Conservation (phyloP, 1,140 invertebrate species). For the Procambarus clarkii region DNA sequence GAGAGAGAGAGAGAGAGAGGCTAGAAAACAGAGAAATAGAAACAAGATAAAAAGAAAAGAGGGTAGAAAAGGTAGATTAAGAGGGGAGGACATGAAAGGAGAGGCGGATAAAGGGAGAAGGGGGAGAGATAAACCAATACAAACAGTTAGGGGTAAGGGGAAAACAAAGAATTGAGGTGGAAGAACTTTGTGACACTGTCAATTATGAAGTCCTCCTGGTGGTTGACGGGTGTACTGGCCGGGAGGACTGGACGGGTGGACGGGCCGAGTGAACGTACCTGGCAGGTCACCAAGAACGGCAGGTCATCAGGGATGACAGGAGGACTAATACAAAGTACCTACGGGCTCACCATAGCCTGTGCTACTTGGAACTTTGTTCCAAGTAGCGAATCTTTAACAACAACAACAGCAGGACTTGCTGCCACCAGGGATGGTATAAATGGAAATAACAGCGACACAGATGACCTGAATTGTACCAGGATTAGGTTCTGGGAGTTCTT, state of each 20-base stretch:
- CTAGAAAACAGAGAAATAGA: neutral
- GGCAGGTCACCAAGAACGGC: too few species aligned
- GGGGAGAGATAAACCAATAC: neutral
- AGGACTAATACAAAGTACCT: too few species aligned
- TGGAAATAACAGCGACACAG: too few species aligned
- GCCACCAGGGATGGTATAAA: too few species aligned
- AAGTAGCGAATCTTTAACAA: too few species aligned
- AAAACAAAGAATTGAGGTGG: neutral
- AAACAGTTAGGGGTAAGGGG: neutral
- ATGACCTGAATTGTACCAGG: too few species aligned
- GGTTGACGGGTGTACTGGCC: neutral
- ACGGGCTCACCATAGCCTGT: too few species aligned
- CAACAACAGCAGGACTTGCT: too few species aligned
- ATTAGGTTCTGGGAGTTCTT: too few species aligned
- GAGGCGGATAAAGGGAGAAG: neutral
- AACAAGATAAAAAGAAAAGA: neutral
- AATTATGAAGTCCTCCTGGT: neutral
- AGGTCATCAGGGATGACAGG: too few species aligned
- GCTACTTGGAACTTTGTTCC: too few species aligned
- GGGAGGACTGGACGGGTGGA: neutral
- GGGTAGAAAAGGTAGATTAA: neutral
- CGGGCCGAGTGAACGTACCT: too few species aligned
- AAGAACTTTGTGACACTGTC: neutral
- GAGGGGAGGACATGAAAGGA: conserved; percentile 3
- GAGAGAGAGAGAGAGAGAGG: neutral